These are phyloP conservation scores for Metacarcinus magister DNA, from an alignment of 2,888 invertebrate species.

Conservation along the genomic window DNA sequence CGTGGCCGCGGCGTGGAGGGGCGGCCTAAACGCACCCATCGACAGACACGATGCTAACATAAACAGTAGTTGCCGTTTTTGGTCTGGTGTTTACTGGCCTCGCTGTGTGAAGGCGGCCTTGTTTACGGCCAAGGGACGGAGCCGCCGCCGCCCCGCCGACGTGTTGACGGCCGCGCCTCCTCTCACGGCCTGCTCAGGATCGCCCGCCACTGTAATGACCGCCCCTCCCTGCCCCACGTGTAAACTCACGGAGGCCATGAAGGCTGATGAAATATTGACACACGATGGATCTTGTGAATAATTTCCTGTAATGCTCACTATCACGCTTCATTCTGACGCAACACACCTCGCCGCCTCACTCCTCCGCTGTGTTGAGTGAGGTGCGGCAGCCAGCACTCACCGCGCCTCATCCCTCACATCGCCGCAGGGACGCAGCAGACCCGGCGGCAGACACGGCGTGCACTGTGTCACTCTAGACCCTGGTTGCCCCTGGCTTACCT, in stretches of 20 bases:
- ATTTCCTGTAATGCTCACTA: background rate
- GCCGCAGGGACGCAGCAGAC: background rate
- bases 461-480: background rate
- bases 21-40: background rate
- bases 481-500: background rate
- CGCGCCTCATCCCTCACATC: background rate
- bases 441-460: background rate
- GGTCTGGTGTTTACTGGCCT: constrained; percentile 66
- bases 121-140: constrained; percentile 51
- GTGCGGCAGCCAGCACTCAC: background rate
- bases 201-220: background rate
- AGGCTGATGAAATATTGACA: background rate
- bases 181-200: constrained; percentile 19
- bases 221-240: constrained; percentile 9
- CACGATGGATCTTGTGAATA: background rate
- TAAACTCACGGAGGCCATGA: background rate
- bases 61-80: constrained; percentile 67
- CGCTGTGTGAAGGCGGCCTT: constrained; percentile 52
- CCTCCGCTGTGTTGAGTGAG: background rate
- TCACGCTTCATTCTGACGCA: background rate
- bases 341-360: background rate
- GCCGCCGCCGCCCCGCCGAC: background rate
- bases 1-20: background rate
- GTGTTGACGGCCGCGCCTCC: constrained; percentile 19
- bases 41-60: constrained; percentile 65